These are phyloP conservation scores for Sciurus carolinensis DNA, from an alignment of 2,797 vertebrate species.

Conservation along the genomic window DNA sequence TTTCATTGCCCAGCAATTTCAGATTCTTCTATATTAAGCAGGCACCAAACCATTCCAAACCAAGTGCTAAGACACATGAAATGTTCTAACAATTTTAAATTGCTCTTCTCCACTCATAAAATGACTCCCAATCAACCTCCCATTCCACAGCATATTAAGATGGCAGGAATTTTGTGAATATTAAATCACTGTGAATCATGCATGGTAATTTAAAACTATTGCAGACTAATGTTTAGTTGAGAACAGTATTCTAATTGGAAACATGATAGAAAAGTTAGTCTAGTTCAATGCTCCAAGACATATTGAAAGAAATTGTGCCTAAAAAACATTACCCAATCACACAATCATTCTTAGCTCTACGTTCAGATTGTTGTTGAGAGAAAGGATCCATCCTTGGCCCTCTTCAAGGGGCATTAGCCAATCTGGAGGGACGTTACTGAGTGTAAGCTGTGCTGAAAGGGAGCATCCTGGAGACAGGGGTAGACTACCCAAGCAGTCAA, in stretches of 20 bases:
- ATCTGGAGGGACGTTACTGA: neutral
- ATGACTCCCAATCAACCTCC: slow-evolving; percentile 81
- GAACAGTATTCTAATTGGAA: slow-evolving; percentile 76
- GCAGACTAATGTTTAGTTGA: slow-evolving; percentile 74
- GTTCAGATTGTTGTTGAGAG: neutral
- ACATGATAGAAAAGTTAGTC: slow-evolving; percentile 72
- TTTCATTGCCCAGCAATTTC: slow-evolving; percentile 73
- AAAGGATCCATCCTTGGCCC: neutral
- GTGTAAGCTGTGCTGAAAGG: neutral
- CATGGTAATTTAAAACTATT: slow-evolving; percentile 78
- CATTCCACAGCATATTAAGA: slow-evolving; percentile 74
- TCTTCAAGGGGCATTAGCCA: neutral
- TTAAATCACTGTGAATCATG: slow-evolving; percentile 80
- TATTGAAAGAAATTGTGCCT: slow-evolving; percentile 62
- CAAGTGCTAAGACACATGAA: slow-evolving; percentile 72
- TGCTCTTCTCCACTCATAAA: slow-evolving; percentile 76
- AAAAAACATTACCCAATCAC: neutral
- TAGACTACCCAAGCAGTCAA: neutral
- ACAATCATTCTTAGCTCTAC: slow-evolving; percentile 13
- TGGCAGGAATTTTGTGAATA: slow-evolving; percentile 74
- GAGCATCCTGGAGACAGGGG: neutral
- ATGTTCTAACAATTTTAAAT: slow-evolving; percentile 80
- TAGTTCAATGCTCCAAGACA: slow-evolving; percentile 66
- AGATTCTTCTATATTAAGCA: slow-evolving; percentile 80
- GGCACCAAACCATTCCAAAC: slow-evolving; percentile 75